Base-by-base conservation (phyloP, 2,113 vertebrate genomes). In the Lamprotornis superbus region DNA sequence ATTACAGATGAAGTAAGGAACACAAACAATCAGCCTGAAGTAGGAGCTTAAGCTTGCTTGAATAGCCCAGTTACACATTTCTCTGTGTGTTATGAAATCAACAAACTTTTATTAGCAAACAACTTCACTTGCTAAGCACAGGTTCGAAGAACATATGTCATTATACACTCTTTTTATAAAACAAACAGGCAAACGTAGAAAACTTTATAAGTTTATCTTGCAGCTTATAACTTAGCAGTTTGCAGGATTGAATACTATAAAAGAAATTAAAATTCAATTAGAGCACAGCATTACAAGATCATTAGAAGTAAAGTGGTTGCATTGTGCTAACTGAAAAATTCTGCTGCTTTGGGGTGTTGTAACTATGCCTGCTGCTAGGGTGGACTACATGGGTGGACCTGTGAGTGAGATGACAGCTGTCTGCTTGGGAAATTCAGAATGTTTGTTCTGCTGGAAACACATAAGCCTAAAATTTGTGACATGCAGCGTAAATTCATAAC, bases 231-330 rank as follows among this genome's bases (percentile, higher is more conserved):
- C 49, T 81, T 78, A 75, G 44, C 42, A 89, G 59, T 81, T 90
- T 76, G 56, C 76, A 76, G 39, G 57, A 90, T 57, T 93, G 70
- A 71, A 88, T 49, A 50, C 73, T 68, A 89, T 53, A 89, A 95
- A 95, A 95, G 60, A 95, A 87, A 90, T 81, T 49, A 90, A 94
- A 94, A 75, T 37, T 94, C 89, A 93, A 78, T 96, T 87, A 94
- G 83, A 89, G 71, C 47, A 74, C 46, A 53, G 55, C 77, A 55
- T 78, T 69, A 64, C 3, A 7, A 76, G 74, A 87, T 39, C 80
- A 84, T 95, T 89, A 87, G 83, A 87, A 92, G 87, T 57, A 27
- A 90, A 78, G 44, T 13, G 37, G 31, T 33, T 73, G 49, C 44
- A 71, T 33, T 65, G 28, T 75, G 83, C 39, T 60, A 83, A 67